Evolutionary conservation across 2,113 vertebrate genomes (phyloP), one percentile per base, ranked within the genome.

Genomic region (Hippocampus zosterae): DNA sequence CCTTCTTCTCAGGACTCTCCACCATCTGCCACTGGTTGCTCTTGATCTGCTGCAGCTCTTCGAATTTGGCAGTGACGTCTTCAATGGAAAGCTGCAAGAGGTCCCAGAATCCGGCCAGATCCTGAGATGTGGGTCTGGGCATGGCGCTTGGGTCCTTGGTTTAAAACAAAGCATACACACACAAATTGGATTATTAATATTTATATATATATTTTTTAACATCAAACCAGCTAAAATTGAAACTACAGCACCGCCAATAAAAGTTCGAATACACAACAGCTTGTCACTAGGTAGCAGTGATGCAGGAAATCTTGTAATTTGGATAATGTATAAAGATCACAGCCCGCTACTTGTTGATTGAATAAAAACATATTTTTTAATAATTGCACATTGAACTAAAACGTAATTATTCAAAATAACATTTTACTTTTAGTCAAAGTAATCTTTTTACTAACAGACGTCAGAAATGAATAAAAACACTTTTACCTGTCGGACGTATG

Each of bases 31-130:
- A 99, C 80, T 94, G 93, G 50, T 93, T 95, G 85, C 94, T 95
- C 86, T 98, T 98, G 87, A 99, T 91, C 89, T 94, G 96, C 85
- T 97, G 96, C 79, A 99, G 90, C 88, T 98, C 96, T 50, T 97
- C 95, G 71, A 99, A 99, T 89, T 99, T 99, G 94, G 97, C 94
- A 93, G 95, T 97, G 90, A 99, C 97, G 0, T 99, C 97, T 88
- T 98, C 96, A 15, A 98, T 93, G 5, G 97, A 98, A 71, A 99
- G 95, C 93, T 99, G 97, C 88, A 99, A 79, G 86, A 99, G 94
- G 90, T 99, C 97, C 97, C 97, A 99, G 91, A 98, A 99, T 79
- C 97, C 97, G 50, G 97, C 97, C 69, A 99, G 91, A 85, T 99
- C 97, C 93, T 99, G 97, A 73, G 97, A 97, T 9, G 97, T 99